Evolutionary conservation across 2,797 vertebrate genomes (phyloP).

Genomic region (Pantherophis alleghaniensis): DNA sequence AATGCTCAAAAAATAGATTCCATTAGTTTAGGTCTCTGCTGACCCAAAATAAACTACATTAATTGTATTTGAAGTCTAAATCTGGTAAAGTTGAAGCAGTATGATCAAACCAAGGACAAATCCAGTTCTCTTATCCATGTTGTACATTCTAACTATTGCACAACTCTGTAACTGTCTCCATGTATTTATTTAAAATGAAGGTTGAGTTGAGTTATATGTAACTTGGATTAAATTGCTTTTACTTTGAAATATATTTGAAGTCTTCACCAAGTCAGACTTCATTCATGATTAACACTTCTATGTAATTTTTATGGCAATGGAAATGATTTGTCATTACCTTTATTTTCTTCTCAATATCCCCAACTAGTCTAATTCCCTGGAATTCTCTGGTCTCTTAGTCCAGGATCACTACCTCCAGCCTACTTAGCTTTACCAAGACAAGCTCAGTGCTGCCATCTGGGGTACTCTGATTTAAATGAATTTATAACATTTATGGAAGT

Average conservation of each 20-base stretch:
- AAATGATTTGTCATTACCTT: neutral
- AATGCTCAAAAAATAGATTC: neutral
- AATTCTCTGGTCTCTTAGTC: neutral
- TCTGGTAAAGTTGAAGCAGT: neutral
- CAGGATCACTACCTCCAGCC: neutral
- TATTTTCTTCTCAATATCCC: neutral
- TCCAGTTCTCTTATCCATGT: neutral
- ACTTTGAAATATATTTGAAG: neutral
- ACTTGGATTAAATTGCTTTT: neutral
- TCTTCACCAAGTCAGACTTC: neutral
- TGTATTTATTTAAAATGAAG: neutral
- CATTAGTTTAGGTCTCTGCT: neutral
- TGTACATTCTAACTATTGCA: neutral
- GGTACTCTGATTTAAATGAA: neutral
- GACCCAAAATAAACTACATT: neutral
- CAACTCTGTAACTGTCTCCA: neutral
- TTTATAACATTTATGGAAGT: neutral
- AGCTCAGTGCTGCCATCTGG: neutral
- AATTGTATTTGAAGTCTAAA: neutral
- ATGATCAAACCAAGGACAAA: neutral
- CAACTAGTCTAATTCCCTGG: neutral
- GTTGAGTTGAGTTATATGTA: neutral
- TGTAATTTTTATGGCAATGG: neutral
- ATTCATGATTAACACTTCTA: neutral
- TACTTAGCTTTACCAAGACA: neutral